phyloP scores from a whole-genome alignment of 53 echinoderm and acorn worm genomes.

The Holothuria scabra region DNA sequence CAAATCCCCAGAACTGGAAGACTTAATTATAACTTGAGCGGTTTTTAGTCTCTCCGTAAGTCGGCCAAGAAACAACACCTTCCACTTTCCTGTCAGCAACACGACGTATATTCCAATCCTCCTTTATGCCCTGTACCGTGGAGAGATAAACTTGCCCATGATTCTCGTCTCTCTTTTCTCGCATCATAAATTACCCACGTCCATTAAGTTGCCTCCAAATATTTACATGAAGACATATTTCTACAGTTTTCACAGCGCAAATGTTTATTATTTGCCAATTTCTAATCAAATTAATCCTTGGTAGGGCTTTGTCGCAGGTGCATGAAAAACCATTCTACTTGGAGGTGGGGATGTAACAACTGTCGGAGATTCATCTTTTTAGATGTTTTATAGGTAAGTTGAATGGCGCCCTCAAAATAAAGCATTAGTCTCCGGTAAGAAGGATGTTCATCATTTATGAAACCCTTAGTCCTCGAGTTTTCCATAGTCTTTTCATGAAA shows the following conservation, averaged over 20 bases:
- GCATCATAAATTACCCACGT: conserved; percentile 45
- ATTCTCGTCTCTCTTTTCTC: not conserved
- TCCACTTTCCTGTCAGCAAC: conserved; percentile 36
- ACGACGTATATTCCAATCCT: conserved; percentile 11
- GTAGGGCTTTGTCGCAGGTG: conserved; percentile 9
- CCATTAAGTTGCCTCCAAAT: conserved; percentile 53
- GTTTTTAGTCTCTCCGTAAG: not conserved
- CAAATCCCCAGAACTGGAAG: conserved; percentile 23
- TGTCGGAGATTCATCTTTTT: too few relatives aligned
- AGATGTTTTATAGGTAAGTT: too few relatives aligned
- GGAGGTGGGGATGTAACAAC: too few relatives aligned
- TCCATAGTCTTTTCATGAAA: too few relatives aligned
- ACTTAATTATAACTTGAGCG: conserved; percentile 44
- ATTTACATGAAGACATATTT: conserved; percentile 51
- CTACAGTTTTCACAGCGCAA: conserved; percentile 49
- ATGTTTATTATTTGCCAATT: conserved; percentile 50
- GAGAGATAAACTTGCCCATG: conserved; percentile 12
- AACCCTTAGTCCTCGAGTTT: too few relatives aligned
- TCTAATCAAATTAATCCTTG: conserved; percentile 52
- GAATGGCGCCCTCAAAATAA: too few relatives aligned
- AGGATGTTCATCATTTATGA: too few relatives aligned
- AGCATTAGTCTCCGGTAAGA: too few relatives aligned
- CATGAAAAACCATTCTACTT: too few relatives aligned
- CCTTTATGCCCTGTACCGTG: not conserved
- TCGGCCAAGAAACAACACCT: not conserved